These are phyloP conservation scores for Daubentonia madagascariensis DNA, from an alignment of 2,113 vertebrate genomes.

Conservation along the genomic window DNA sequence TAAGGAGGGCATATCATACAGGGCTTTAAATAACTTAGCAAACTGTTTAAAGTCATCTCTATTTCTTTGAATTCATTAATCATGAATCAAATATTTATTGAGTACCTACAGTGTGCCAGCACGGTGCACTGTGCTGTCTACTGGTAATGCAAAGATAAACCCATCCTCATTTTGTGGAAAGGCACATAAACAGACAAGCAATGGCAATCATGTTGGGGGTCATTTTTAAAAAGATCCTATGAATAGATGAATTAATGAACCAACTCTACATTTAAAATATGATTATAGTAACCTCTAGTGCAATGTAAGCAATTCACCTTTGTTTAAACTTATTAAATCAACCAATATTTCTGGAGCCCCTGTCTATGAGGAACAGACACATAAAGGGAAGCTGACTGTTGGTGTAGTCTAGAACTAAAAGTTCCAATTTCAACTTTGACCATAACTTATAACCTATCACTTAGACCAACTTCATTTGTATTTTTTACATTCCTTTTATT, in stretches of 20 bases:
- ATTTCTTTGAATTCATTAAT: neutral
- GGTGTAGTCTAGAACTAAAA: neutral
- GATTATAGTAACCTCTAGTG: neutral
- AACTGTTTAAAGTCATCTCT: neutral
- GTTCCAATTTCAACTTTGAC: neutral
- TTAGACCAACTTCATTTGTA: neutral
- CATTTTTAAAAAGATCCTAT: neutral
- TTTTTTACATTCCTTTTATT: neutral
- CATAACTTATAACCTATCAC: neutral
- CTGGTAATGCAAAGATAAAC: neutral
- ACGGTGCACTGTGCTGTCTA: neutral
- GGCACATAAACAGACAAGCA: neutral
- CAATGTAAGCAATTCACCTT: neutral
- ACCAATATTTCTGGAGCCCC: neutral
- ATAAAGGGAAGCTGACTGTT: neutral
- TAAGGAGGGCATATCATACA: neutral
- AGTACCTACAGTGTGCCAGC: neutral
- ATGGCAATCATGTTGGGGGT: too few relatives aligned
- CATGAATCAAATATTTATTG: neutral
- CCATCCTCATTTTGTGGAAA: neutral
- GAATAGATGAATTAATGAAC: neutral
- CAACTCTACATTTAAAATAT: neutral
- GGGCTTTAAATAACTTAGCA: neutral
- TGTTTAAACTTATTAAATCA: neutral
- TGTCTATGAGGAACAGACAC: neutral